Base-by-base conservation (phyloP, 2,113 vertebrate genomes). In the Eurypyga helias region DNA sequence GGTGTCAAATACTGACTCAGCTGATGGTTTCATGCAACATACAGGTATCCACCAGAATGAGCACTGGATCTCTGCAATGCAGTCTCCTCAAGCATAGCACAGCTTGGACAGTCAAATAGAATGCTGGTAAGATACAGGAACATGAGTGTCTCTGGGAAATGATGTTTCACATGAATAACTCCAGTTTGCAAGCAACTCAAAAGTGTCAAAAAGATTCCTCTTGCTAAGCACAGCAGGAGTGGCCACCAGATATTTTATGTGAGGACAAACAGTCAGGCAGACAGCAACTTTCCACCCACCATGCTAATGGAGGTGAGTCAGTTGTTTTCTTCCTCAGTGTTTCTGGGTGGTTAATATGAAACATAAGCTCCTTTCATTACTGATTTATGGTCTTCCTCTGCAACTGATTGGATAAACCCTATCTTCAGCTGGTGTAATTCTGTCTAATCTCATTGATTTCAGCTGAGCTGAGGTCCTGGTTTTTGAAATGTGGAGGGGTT, bases 311-410 rank as follows among this genome's bases (percentile, higher is more conserved):
- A 93, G 71, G 76, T 78, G 86, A 91, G 60, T 81, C 69, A 67
- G 83, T 91, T 93, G 34, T 87, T 95, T 91, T 57, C 67, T 60
- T 88, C 51, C 54, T 58, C 67, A 24, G 75, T 86, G 51, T 28
- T 94, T 93, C 58, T 83, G 49, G 38, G n/a, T 62, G 31, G 71
- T 92, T 91, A 92, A 90, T 75, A 78, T 0, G 1, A 83, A 94
- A 90, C 31, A 81, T 49, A 58, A 90, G 23, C 20, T 70, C 21
- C 46, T 93, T 85, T 94, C 83, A 71, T 62, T 46, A 46, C 29
- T 66, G 46, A 83, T 93, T 82, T 64, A 61, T 78, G 33, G 4
- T 51, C 21, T 73, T 62, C 33, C 26, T 78, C 52, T 90, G 76
- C 46, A 81, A 61, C 14, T 81, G 55, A 67, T 60, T 66, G 76